Evolutionary conservation across 2,888 invertebrate genomes (phyloP).

Genomic region (Pyrrhosoma nymphula): DNA sequence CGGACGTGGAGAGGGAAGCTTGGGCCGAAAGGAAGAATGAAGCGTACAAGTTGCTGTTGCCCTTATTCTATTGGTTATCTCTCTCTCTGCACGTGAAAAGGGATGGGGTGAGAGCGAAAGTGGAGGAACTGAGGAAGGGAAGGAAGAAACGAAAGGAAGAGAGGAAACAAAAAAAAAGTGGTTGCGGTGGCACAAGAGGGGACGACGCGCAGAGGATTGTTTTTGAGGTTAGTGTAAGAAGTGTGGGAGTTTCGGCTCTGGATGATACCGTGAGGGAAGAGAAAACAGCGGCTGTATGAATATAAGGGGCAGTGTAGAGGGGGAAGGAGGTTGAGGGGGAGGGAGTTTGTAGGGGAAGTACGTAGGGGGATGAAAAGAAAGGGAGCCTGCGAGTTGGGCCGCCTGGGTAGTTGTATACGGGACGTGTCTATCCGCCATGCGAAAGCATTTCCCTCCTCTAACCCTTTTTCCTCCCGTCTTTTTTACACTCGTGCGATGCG

Average conservation of each 20-base stretch:
- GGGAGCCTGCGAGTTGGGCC: background rate
- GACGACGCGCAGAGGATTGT: constrained; percentile 8
- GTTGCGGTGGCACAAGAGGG: background rate
- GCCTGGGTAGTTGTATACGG: background rate
- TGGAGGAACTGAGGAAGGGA: background rate
- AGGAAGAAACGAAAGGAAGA: background rate
- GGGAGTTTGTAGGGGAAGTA: background rate
- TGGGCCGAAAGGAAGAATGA: background rate
- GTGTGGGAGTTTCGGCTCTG: background rate
- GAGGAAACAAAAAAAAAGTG: background rate
- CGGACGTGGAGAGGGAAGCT: background rate
- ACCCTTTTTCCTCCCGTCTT: background rate
- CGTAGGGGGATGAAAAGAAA: too few species aligned
- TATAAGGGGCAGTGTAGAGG: background rate
- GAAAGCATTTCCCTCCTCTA: constrained; percentile 27
- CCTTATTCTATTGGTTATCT: constrained; percentile 59
- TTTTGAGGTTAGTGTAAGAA: constrained; percentile 39
- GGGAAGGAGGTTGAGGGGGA: background rate
- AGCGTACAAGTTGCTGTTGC: constrained; percentile 54
- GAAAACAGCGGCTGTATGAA: constrained; percentile 13
- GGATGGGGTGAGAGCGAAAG: background rate
- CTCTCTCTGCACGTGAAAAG: background rate
- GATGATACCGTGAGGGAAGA: background rate
- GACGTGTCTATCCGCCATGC: constrained; percentile 48
- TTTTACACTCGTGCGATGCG: constrained; percentile 52